These are phyloP conservation scores for Tenthredo livida DNA, from an alignment of 2,888 invertebrate species.

Conservation along the genomic window DNA sequence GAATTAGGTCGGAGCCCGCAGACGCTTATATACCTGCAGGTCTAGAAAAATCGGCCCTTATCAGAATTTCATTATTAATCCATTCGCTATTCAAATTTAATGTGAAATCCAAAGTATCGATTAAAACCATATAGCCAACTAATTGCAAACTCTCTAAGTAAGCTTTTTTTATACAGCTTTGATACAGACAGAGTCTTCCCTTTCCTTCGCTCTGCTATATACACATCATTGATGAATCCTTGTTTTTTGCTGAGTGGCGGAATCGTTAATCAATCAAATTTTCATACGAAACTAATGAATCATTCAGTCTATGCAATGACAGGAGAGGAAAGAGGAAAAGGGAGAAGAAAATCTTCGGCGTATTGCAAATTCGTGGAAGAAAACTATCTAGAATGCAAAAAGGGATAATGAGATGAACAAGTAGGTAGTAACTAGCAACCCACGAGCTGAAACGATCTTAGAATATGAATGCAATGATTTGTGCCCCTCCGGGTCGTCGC, in stretches of 20 bases:
- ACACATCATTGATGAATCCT: too few relatives aligned
- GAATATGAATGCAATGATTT: conserved; percentile 48
- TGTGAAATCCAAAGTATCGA: not conserved
- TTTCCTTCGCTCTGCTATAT: too few relatives aligned
- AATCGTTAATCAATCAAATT: too few relatives aligned
- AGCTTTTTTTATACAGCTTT: too few relatives aligned
- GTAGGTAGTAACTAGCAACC: not conserved
- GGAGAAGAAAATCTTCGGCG: not conserved
- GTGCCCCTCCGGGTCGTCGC: not conserved
- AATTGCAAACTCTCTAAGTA: not conserved
- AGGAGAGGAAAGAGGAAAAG: not conserved
- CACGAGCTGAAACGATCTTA: conserved; percentile 15
- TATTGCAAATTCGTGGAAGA: not conserved
- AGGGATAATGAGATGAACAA: not conserved
- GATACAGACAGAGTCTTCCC: too few relatives aligned
- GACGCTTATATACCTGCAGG: not conserved
- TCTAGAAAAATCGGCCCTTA: conserved; percentile 29
- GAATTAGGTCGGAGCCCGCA: not conserved
- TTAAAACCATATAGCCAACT: not conserved
- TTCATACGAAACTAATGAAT: too few relatives aligned
- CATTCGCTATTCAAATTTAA: conserved; percentile 36
- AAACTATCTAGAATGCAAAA: not conserved
- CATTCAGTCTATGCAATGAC: too few relatives aligned
- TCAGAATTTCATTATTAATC: conserved; percentile 34
- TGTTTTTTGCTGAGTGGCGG: too few relatives aligned